phyloP scores from a whole-genome alignment of 2,888 invertebrate genomes.

The Dasypolia templi region DNA sequence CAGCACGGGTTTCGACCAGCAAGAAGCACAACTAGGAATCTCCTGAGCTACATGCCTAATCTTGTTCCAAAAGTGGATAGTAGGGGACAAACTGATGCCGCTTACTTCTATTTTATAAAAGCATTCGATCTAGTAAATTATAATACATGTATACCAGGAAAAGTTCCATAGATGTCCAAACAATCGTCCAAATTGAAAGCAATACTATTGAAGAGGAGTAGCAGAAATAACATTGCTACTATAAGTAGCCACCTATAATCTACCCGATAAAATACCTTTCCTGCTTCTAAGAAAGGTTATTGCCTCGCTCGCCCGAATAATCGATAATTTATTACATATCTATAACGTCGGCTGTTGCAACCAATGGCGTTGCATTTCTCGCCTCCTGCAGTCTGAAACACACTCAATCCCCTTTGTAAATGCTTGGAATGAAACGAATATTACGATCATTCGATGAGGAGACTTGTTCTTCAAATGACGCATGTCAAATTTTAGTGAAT shows the following conservation, averaged over 20 bases:
- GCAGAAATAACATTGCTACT: neutral
- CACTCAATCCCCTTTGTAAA: neutral
- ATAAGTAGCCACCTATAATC: neutral
- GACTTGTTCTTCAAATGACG: slow-evolving; percentile 58
- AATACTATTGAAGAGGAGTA: neutral
- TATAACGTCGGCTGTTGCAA: slow-evolving; percentile 43
- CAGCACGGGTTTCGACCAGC: no score
- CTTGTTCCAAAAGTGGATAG: no score
- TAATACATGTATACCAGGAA: no score
- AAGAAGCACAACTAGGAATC: no score
- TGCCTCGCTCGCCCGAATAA: slow-evolving; percentile 26
- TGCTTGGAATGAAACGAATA: slow-evolving; percentile 47
- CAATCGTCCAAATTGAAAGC: neutral
- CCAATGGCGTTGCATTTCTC: slow-evolving; percentile 40
- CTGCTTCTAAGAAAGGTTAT: slow-evolving; percentile 25
- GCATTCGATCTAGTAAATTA: no score
- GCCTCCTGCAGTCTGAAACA: slow-evolving; percentile 43
- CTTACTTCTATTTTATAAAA: no score
- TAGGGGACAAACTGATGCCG: no score
- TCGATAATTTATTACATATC: slow-evolving; percentile 44
- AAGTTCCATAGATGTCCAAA: neutral
- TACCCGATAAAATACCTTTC: slow-evolving; percentile 3
- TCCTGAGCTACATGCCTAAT: no score
- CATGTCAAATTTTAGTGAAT: slow-evolving; percentile 76
- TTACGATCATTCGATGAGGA: slow-evolving; percentile 5